Evolutionary conservation across 2,888 invertebrate species (phyloP).

Genomic region (Helicoverpa assulta): DNA sequence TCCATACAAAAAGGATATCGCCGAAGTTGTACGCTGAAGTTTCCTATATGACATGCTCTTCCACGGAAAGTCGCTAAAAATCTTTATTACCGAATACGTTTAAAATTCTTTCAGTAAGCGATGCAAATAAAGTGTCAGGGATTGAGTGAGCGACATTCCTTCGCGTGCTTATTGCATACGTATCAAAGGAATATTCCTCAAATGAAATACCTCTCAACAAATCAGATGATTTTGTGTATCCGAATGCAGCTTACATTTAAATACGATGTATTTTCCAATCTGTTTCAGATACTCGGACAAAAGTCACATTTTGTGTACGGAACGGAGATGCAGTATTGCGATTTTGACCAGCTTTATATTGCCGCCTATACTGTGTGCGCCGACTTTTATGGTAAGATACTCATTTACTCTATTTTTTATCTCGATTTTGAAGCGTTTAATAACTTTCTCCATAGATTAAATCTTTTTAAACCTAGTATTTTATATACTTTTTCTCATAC

Average conservation of each 20-base stretch:
- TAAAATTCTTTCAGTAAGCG: not conserved
- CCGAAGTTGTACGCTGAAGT: not conserved
- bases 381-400: slow-evolving; percentile 92
- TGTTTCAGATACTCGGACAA: slow-evolving; percentile 94
- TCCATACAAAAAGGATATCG: not conserved
- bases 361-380: slow-evolving; percentile 95
- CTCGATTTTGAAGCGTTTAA: too few species aligned
- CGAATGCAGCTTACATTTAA: not conserved
- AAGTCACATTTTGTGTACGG: slow-evolving; percentile 93
- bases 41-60: not conserved
- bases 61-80: not conserved
- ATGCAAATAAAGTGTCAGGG: slow-evolving; percentile 5
- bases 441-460: too few species aligned
- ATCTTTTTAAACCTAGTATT: too few species aligned
- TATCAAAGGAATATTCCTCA: not conserved
- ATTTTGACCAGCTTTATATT: slow-evolving; percentile 94
- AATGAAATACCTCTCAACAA: not conserved
- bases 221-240: not conserved
- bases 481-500: not conserved
- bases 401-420: not conserved
- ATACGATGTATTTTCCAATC: slow-evolving; percentile 18
- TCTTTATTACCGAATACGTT: not conserved
- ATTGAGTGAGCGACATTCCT: not conserved
- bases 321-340: slow-evolving; percentile 94
- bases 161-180: not conserved